phyloP scores from a whole-genome alignment of 2,888 invertebrate species.

The Lissonota sp. region DNA sequence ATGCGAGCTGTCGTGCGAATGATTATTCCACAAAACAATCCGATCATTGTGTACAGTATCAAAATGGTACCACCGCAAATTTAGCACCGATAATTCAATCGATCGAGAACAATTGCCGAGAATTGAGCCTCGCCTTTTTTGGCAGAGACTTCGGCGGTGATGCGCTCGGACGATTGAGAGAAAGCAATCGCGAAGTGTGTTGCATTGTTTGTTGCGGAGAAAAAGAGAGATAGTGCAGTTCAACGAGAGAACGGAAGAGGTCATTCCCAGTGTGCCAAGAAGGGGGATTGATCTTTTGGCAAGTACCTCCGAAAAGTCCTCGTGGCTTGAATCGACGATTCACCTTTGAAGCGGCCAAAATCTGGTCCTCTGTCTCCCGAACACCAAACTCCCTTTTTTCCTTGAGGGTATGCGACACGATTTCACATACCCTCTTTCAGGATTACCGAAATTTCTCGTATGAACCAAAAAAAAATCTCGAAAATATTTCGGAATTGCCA shows the following conservation, averaged over 20 bases:
- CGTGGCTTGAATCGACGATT: conserved; percentile 61
- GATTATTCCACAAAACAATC: conserved; percentile 29
- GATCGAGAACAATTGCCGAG: conserved; percentile 53
- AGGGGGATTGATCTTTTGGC: conserved; percentile 63
- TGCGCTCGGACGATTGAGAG: neutral
- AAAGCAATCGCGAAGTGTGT: conserved; percentile 26
- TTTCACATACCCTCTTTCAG: conserved; percentile 2
- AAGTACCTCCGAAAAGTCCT: conserved; percentile 56
- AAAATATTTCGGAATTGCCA: neutral
- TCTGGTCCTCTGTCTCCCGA: conserved; percentile 32
- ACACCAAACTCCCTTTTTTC: conserved; percentile 1
- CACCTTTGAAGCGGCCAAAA: conserved; percentile 58
- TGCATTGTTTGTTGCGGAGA: conserved; percentile 48
- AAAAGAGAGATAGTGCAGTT: conserved; percentile 33
- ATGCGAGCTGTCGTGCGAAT: conserved; percentile 26
- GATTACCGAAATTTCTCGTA: conserved; percentile 1
- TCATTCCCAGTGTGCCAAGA: conserved; percentile 57
- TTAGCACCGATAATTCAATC: conserved; percentile 42
- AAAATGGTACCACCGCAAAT: conserved; percentile 7
- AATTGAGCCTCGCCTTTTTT: conserved; percentile 3
- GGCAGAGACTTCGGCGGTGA: conserved; percentile 17
- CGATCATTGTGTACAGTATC: conserved; percentile 18
- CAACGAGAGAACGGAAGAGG: conserved; percentile 53
- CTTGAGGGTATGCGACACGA: conserved; percentile 44
- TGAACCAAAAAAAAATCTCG: neutral